Base-by-base conservation (phyloP, 2,113 vertebrate genomes). In the Morone chrysops region DNA sequence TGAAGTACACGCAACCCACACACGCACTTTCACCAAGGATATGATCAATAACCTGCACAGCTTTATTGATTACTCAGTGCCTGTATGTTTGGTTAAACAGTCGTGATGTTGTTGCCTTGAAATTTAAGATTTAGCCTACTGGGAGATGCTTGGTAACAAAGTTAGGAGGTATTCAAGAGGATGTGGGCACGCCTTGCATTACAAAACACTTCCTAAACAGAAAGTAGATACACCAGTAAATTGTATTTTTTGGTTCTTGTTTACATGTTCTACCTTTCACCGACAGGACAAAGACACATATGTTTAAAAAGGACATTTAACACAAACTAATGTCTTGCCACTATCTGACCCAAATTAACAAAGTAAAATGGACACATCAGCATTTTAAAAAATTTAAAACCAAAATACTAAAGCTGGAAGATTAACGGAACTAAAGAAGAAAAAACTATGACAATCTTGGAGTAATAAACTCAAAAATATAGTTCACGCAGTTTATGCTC, bases 1-100 rank as follows among this genome's bases (percentile, higher is more conserved):
- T 63, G 14, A 69, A 59, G 62, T 53, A 50, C 85, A 88, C 16
- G 65, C 87, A 82, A 70, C 65, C 75, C 78, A 67, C 75, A 48
- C 38, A 51, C 36, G 10, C 60, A 38, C 57, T 16, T 20, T 73
- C 31, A 61, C 70, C n/a, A 45, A 73, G 74, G 54, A 74, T 63
- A 4, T 38, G 41, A 85, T 70, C 40, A 38, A 51, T 61, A 66
- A 20, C 62, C 43, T 1, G 51, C 38, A 14, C 57, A n/a, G 8
- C 43, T 59, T 48, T 38, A 72, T 69, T 61, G 59, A 82, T 75
- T 31, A n/a, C 4, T 31, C 22, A 4, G 0, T 7, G 41, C n/a
- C 36, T 59, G 53, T 63, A 20, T 40, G 48, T 63, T 25, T n/a
- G 36, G 9, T 72, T 51, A 53, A 67, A 53, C 61, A 22, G 59